Evolutionary conservation across 2,888 invertebrate genomes (phyloP).

Genomic region (Steinernema scapterisci): DNA sequence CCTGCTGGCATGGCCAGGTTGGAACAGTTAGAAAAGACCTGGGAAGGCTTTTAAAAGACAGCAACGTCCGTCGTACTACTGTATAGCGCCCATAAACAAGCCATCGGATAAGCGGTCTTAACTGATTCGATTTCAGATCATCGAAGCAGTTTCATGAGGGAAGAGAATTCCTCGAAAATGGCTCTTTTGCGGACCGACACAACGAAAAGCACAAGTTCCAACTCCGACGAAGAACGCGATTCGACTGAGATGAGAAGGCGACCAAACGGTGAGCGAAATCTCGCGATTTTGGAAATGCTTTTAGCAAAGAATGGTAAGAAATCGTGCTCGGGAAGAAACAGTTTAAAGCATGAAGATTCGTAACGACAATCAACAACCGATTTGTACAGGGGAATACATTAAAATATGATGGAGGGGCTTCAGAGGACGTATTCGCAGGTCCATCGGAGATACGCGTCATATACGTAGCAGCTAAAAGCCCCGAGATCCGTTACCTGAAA

Average conservation of each 20-base stretch:
- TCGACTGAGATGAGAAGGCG: background rate
- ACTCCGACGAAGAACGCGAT: conserved; percentile 22
- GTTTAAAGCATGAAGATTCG: background rate
- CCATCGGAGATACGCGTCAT: conserved; percentile 30
- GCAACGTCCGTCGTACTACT: too few relatives aligned
- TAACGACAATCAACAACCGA: background rate
- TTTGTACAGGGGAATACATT: background rate
- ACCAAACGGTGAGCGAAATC: conserved; percentile 14
- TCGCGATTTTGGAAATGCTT: too few relatives aligned
- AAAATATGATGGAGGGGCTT: background rate
- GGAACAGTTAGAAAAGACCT: too few relatives aligned
- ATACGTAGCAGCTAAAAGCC: conserved; percentile 1
- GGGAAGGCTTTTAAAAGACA: too few relatives aligned
- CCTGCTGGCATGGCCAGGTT: too few relatives aligned
- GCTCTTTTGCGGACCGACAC: conserved; percentile 9
- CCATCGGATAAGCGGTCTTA: background rate
- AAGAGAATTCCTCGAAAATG: conserved; percentile 16
- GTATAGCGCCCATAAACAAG: too few relatives aligned
- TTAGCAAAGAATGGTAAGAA: too few relatives aligned
- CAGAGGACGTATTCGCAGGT: conserved; percentile 11
- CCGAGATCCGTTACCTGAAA: background rate
- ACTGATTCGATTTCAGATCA: background rate
- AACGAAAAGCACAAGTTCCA: conserved; percentile 16
- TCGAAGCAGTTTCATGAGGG: conserved; percentile 1
- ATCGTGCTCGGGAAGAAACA: too few relatives aligned